phyloP scores from a whole-genome alignment of 2,888 invertebrate species.

The Nephrotoma appendiculata region DNA sequence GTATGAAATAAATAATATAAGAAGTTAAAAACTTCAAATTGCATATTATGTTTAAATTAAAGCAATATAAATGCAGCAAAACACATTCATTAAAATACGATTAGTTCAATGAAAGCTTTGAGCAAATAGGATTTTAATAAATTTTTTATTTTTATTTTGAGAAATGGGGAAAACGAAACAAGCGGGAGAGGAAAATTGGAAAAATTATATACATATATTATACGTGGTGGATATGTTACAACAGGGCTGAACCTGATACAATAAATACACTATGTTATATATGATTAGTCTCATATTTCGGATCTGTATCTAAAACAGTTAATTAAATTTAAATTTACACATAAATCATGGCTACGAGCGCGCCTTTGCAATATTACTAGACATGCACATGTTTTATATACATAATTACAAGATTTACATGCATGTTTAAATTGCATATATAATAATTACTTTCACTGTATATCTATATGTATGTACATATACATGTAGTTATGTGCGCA shows the following conservation, averaged over 20 bases:
- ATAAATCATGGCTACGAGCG: neutral
- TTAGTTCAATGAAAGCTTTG: neutral
- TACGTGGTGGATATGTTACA: neutral
- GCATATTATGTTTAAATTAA: neutral
- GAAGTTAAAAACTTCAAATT: neutral
- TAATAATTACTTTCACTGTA: neutral
- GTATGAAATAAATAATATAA: neutral
- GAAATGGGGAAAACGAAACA: neutral
- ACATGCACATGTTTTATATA: neutral
- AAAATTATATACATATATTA: neutral
- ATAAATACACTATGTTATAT: neutral
- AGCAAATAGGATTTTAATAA: conserved; percentile 5
- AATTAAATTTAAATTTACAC: neutral
- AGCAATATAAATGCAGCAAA: conserved; percentile 2
- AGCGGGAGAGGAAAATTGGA: neutral
- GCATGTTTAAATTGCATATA: neutral
- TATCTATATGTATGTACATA: neutral
- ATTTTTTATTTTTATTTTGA: neutral
- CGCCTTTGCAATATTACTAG: neutral
- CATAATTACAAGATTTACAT: neutral
- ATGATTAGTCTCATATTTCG: neutral
- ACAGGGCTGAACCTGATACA: neutral
- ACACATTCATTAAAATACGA: conserved; percentile 3
- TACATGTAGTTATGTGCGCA: neutral
- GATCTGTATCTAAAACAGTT: neutral